Base-by-base conservation (phyloP, 30 jellyfish, hydroid and myxozoan genomes). In the Rhopilema esculentum region DNA sequence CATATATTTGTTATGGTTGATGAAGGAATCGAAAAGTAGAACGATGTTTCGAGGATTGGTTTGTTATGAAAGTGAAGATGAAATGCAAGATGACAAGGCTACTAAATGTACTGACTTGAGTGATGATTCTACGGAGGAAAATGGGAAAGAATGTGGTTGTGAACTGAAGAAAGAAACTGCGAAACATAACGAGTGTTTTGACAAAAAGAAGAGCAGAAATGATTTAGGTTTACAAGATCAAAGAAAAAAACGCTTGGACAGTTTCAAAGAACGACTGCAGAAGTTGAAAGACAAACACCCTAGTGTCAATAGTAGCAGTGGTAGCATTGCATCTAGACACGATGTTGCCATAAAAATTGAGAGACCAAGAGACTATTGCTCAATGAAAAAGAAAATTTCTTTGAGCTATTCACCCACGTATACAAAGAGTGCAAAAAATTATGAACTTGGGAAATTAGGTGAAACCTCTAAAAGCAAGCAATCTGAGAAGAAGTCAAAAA, bases 11-110 rank as follows among this genome's bases (percentile, higher is more conserved):
- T 6, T 2, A 40, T 2, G 57, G 12, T 40, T 40, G 12, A 1
- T 23, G 77, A 66, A 19, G 16, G 52, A 28, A 0, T 1, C 24
- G 16, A 4, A 32, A 23, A 66, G 12, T 2, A 40, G 12, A 40
- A 40, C 12, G 9, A 78, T 78, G 88, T 49, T 78, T 19, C 88
- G 88, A 18, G 63, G 78, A 1, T 78, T 78, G 51, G 49, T 78
- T 78, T 78, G 88, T 40, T 64, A 63, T 16, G 88, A 78, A 25
- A 78, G 50, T 33, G 88, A 61, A 29, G 57, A 40, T 2, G 57
- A 40, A 40, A 40, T 12, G 9, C 57, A 40, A 40, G 57, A 40
- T 12, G 57, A 40, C 12, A n/a, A n/a, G n/a, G n/a, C n/a, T n/a
- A n/a, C n/a, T n/a, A n/a, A n/a, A n/a, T n/a, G n/a, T n/a, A n/a